Evolutionary conservation across 2,888 invertebrate genomes (phyloP).

Genomic region (Laothoe populi): DNA sequence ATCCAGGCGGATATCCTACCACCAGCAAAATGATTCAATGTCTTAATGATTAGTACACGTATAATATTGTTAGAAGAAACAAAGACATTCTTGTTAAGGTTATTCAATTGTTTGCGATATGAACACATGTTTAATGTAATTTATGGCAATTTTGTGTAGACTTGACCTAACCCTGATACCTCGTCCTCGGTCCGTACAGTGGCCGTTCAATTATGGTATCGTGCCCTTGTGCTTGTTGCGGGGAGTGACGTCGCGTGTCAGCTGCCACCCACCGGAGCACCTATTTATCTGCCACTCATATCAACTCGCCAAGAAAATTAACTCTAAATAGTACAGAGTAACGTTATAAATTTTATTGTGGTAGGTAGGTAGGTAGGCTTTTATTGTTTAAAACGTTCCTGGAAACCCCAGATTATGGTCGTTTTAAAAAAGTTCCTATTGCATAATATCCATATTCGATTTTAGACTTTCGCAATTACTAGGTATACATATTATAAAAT

Average conservation of each 20-base stretch:
- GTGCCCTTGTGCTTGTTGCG: slow-evolving; percentile 68
- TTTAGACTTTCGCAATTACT: no score
- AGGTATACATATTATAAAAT: no score
- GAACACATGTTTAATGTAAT: slow-evolving; percentile 19
- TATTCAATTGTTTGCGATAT: slow-evolving; percentile 24
- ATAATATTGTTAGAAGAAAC: slow-evolving; percentile 9
- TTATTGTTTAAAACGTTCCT: no score
- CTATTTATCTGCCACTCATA: slow-evolving; percentile 37
- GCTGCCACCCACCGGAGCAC: slow-evolving; percentile 47
- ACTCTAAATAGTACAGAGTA: no score
- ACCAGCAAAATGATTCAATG: not conserved
- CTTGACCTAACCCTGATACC: slow-evolving; percentile 40
- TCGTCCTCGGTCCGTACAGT: slow-evolving; percentile 44
- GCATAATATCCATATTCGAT: no score
- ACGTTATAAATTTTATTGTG: no score
- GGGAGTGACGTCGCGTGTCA: slow-evolving; percentile 52
- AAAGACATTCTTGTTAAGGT: slow-evolving; percentile 13
- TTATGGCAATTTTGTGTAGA: slow-evolving; percentile 32
- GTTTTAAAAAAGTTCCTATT: no score
- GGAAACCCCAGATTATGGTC: no score
- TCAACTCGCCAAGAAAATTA: slow-evolving; percentile 1
- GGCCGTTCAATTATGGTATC: slow-evolving; percentile 50
- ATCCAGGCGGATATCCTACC: no score
- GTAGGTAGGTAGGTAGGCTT: no score
- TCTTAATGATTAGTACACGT: not conserved